Conservation (phyloP, 2,888 invertebrate genomes). For the Colletes collaris region DNA sequence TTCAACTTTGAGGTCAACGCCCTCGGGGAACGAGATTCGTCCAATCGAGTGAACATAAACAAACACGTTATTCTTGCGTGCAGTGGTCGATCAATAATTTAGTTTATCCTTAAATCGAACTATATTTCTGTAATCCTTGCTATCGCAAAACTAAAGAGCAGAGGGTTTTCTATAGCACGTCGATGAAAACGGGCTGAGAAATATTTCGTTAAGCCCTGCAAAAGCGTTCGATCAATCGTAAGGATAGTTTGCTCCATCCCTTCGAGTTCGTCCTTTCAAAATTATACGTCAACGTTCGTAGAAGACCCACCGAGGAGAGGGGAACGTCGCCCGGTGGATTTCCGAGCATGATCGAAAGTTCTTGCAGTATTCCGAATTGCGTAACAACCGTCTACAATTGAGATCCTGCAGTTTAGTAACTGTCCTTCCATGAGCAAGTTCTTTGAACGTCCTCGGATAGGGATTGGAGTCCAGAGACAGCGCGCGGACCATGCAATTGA, state of each 20-base stretch:
- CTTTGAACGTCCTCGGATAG: conserved; percentile 36
- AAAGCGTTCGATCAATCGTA: conserved; percentile 20
- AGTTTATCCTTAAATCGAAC: too few relatives aligned
- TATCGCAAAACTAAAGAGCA: background rate
- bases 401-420: conserved; percentile 45
- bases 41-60: too few relatives aligned
- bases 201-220: conserved; percentile 23
- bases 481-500: conserved; percentile 36
- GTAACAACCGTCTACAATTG: conserved; percentile 50
- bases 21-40: too few relatives aligned
- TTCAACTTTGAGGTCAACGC: too few relatives aligned
- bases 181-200: background rate
- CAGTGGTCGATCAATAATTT: too few relatives aligned
- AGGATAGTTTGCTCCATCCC: conserved; percentile 7
- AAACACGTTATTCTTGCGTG: too few relatives aligned
- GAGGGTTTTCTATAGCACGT: background rate
- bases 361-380: conserved; percentile 49
- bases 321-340: conserved; percentile 32
- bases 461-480: conserved; percentile 33
- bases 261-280: conserved; percentile 30
- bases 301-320: conserved; percentile 15
- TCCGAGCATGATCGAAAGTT: conserved; percentile 51
- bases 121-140: too few relatives aligned
- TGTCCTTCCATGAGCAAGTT: conserved; percentile 41
- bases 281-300: conserved; percentile 28